Evolutionary conservation across 2,888 invertebrate species (phyloP).

Genomic region (Sarcophaga rosellei): DNA sequence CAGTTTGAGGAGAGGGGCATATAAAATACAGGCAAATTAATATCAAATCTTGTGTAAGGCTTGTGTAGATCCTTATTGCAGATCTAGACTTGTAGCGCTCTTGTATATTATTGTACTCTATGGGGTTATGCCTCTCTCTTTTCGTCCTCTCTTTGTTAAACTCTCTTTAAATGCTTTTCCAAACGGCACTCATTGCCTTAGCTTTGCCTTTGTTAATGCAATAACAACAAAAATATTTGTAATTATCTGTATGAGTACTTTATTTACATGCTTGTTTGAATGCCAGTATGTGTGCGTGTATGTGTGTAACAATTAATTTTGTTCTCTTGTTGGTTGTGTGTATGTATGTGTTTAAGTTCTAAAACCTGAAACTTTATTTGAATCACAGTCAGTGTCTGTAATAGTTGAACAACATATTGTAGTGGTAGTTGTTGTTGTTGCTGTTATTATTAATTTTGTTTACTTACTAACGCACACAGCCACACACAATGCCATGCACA

Average conservation of each 20-base stretch:
- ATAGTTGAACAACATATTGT: background rate
- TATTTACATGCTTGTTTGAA: background rate
- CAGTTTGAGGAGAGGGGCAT: too few relatives aligned
- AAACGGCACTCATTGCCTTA: too few relatives aligned
- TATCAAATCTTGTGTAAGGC: too few relatives aligned
- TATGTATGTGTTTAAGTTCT: background rate
- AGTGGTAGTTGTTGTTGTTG: background rate
- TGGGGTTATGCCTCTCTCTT: too few relatives aligned
- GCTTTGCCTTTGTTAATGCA: background rate
- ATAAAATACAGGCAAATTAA: too few relatives aligned
- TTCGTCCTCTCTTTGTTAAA: too few relatives aligned
- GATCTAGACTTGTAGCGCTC: too few relatives aligned
- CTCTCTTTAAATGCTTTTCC: too few relatives aligned
- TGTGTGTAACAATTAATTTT: background rate
- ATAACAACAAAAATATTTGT: background rate
- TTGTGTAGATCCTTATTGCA: too few relatives aligned
- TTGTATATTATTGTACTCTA: too few relatives aligned
- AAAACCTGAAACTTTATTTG: slow-evolving; percentile 2
- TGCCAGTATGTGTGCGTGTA: background rate
- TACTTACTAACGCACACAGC: too few relatives aligned
- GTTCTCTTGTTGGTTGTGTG: background rate
- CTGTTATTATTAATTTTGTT: background rate
- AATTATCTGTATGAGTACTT: background rate
- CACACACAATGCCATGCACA: too few relatives aligned
- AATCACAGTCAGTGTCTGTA: background rate